These are phyloP conservation scores for Oncorhynchus gorbuscha DNA, from an alignment of 2,113 vertebrate genomes.

Conservation along the genomic window DNA sequence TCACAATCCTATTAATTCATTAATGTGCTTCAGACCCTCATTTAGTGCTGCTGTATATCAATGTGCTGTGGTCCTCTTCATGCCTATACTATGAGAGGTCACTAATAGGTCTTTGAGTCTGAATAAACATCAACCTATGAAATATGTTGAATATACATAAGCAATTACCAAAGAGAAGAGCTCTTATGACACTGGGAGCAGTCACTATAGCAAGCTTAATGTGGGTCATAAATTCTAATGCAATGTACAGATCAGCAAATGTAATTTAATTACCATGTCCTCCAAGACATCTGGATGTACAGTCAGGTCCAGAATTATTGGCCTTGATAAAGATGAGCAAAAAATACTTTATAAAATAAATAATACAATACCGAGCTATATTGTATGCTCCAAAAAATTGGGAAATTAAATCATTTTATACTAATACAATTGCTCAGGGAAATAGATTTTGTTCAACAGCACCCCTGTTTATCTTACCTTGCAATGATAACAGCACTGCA, in stretches of 20 bases:
- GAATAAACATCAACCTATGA: slow-evolving; percentile 17
- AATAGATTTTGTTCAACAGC: no score
- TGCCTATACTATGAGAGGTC: not conserved
- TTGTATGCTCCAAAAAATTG: no score
- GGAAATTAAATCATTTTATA: no score
- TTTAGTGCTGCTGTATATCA: slow-evolving; percentile 27
- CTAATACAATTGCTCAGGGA: no score
- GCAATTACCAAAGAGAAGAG: slow-evolving; percentile 1
- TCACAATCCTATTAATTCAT: slow-evolving; percentile 35
- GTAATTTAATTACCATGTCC: not conserved
- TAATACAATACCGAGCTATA: no score
- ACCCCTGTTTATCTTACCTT: no score
- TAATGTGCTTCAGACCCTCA: slow-evolving; percentile 22
- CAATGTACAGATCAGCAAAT: not conserved
- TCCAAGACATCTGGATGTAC: not conserved
- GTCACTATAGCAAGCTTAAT: not conserved
- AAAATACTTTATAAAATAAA: no score
- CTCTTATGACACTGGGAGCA: slow-evolving; percentile 1
- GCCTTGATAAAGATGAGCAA: no score
- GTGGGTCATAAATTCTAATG: not conserved
- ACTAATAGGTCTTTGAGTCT: slow-evolving; percentile 11
- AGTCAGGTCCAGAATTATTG: no score
- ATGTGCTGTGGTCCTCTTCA: slow-evolving; percentile 6
- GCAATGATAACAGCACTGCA: no score
- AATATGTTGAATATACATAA: slow-evolving; percentile 6